Percentiles rank a stretch among this genome's conserved stretches.
phyloP scores from a whole-genome alignment of 2,888 invertebrate genomes.

The Cephus rjabovi region DNA sequence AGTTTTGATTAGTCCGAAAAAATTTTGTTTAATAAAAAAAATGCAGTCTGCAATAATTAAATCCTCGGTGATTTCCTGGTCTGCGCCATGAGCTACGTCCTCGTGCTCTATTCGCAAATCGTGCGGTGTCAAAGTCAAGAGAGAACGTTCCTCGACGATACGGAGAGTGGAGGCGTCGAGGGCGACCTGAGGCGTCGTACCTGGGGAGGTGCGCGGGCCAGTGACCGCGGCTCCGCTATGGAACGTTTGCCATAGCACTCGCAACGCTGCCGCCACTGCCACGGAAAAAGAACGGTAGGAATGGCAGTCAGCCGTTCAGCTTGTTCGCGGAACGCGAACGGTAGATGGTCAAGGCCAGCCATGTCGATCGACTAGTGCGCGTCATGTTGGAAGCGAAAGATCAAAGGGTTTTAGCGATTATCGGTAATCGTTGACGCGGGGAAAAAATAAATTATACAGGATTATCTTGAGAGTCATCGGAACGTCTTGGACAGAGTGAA shows the following conservation, averaged over 20 bases:
- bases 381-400: not conserved
- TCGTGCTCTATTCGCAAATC: constrained; percentile 52
- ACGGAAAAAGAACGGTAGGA: not conserved
- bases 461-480: not conserved
- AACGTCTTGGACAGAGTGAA: not conserved
- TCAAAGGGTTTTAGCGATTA: not conserved
- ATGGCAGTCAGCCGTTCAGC: not conserved
- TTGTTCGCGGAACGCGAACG: constrained; percentile 1
- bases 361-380: not conserved
- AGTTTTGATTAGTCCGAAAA: not conserved
- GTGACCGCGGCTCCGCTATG: constrained; percentile 6
- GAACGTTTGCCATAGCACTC: constrained; percentile 12
- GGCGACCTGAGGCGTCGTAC: not conserved
- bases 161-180: not conserved
- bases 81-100: constrained; percentile 53
- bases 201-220: not conserved
- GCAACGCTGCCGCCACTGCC: not conserved
- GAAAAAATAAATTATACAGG: not conserved
- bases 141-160: constrained; percentile 38
- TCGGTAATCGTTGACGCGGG: not conserved
- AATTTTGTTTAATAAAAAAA: constrained; percentile 32
- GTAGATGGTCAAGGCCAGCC: constrained; percentile 10
- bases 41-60: constrained; percentile 38
- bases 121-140: constrained; percentile 58
- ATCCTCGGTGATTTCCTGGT: constrained; percentile 46